phyloP scores from a whole-genome alignment of 1,140 invertebrate genomes.

The Adelges cooleyi region DNA sequence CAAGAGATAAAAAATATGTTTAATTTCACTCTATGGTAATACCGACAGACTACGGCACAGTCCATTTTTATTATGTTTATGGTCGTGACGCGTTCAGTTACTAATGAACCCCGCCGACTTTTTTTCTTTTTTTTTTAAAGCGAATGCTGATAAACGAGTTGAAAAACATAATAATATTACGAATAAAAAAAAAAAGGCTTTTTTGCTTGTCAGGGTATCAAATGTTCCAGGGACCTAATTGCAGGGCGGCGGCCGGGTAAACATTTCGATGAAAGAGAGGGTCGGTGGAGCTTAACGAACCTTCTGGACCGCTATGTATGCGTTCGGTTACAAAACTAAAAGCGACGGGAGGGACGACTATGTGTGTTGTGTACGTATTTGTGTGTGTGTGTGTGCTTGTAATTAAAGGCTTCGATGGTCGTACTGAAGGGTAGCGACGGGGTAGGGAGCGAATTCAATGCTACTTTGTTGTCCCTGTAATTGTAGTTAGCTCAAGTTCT shows the following conservation, averaged over 20 bases:
- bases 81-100: conserved; percentile 8
- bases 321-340: too few species aligned
- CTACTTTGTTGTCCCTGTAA: conserved; percentile 22
- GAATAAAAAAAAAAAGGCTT: neutral
- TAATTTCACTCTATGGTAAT: too few species aligned
- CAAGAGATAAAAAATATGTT: too few species aligned
- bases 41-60: too few species aligned
- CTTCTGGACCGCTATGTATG: neutral
- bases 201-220: neutral
- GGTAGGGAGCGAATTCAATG: neutral
- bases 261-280: neutral
- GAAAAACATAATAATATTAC: neutral
- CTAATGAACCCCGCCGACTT: conserved; percentile 13
- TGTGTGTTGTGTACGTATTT: too few species aligned
- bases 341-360: too few species aligned
- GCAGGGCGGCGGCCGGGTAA: neutral
- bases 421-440: neutral
- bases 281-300: neutral
- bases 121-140: neutral
- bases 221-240: conserved; percentile 18
- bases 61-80: too few species aligned
- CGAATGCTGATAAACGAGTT: neutral
- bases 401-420: conserved; percentile 23
- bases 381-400: neutral
- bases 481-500: conserved; percentile 10